phyloP scores from a whole-genome alignment of 92 coral and sea anemone genomes.

The Micromussa lordhowensis region DNA sequence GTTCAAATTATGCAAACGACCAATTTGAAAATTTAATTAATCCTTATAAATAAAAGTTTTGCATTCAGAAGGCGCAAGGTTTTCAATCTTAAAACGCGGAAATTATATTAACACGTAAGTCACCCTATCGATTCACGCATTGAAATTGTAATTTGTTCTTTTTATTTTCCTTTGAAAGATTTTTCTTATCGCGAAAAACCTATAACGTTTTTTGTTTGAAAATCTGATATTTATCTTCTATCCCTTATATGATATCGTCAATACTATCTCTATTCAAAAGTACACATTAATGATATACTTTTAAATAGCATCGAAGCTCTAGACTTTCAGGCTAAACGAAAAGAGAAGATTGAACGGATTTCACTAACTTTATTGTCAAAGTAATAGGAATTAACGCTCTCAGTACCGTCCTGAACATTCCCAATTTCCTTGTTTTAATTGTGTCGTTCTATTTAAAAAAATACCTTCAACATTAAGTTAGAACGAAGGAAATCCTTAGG shows the following conservation, averaged over 20 bases:
- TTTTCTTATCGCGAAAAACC: conserved; percentile 4
- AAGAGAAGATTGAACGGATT: background rate
- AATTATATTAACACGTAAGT: conserved; percentile 2
- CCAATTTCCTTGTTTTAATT: background rate
- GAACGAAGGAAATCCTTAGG: too few relatives aligned
- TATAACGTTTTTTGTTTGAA: background rate
- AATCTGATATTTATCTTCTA: conserved; percentile 1
- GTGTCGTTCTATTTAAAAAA: background rate
- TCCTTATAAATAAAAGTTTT: conserved; percentile 15
- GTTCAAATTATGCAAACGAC: conserved; percentile 12
- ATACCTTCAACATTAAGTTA: background rate
- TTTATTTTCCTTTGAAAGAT: background rate
- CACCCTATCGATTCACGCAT: background rate
- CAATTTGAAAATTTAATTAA: conserved; percentile 22
- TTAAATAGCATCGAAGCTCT: background rate
- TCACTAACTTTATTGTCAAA: background rate
- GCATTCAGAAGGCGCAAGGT: conserved; percentile 35
- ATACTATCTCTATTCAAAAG: background rate
- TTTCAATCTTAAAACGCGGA: conserved; percentile 14
- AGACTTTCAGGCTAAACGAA: background rate
- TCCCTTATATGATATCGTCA: background rate
- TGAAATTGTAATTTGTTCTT: conserved; percentile 3
- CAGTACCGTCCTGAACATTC: background rate
- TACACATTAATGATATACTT: background rate
- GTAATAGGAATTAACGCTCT: background rate